A percentile compares a stretch with the other conserved stretches of the same genome.
Evolutionary conservation across 2,113 vertebrate species (phyloP).

Genomic region (Gymnorhina tibicen): DNA sequence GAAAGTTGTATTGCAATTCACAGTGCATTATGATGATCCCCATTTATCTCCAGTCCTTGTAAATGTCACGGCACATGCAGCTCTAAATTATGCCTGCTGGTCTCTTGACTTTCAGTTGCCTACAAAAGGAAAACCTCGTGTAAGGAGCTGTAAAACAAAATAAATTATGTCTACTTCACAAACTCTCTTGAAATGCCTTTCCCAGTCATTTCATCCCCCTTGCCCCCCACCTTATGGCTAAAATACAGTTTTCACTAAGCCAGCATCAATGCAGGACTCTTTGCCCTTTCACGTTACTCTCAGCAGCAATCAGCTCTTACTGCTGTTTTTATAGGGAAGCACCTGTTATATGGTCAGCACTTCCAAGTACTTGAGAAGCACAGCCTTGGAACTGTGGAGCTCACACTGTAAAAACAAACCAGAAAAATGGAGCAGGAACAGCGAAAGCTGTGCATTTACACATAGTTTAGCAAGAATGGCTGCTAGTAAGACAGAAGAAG

Average conservation of each 20-base stretch:
- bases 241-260: neutral
- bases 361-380: neutral
- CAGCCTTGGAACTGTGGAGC: neutral
- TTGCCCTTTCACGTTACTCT: neutral
- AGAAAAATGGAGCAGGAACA: neutral
- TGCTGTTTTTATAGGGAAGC: neutral
- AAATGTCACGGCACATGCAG: neutral
- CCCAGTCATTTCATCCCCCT: neutral
- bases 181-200: neutral
- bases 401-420: neutral
- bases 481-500: neutral
- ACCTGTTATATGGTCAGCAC: neutral
- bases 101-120: neutral
- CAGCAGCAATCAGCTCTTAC: neutral
- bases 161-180: neutral
- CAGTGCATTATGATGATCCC: constrained; percentile 7
- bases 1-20: neutral
- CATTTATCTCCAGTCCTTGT: constrained; percentile 34
- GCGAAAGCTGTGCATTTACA: neutral
- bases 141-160: neutral
- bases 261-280: neutral
- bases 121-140: neutral
- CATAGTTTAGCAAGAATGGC: neutral
- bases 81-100: neutral
- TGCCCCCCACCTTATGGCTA: neutral